Evolutionary conservation across 2,113 vertebrate genomes (phyloP).

Genomic region (Nyctibius bracteatus): DNA sequence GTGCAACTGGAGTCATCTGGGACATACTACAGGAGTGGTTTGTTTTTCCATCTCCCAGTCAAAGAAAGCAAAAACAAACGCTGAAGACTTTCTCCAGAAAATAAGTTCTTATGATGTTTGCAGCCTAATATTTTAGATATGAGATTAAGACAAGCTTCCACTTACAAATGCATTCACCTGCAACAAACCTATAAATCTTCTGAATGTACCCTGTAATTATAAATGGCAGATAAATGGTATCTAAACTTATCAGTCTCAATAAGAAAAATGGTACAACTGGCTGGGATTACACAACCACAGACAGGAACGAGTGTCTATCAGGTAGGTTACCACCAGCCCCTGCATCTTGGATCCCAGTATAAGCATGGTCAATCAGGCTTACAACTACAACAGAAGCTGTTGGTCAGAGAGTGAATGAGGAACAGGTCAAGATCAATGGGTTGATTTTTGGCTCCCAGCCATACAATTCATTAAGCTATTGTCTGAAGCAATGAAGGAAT

Average conservation of each 20-base stretch:
- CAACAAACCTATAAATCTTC: background rate
- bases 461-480: background rate
- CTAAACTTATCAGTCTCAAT: background rate
- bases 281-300: background rate
- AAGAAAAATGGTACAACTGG: background rate
- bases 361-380: background rate
- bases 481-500: background rate
- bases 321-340: background rate
- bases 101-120: background rate
- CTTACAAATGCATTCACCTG: background rate
- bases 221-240: background rate
- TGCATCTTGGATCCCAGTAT: background rate
- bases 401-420: background rate
- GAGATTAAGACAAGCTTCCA: background rate
- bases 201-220: background rate
- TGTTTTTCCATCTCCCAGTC: background rate
- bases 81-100: background rate
- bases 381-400: background rate
- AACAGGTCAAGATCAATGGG: background rate
- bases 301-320: background rate
- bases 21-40: background rate
- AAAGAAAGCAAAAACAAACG: background rate
- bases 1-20: background rate
- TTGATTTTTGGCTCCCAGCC: background rate
- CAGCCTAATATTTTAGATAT: background rate